A percentile compares a stretch with the other conserved stretches of the same genome.
phyloP scores from a whole-genome alignment of 2,113 vertebrate genomes.

The Tursiops truncatus region DNA sequence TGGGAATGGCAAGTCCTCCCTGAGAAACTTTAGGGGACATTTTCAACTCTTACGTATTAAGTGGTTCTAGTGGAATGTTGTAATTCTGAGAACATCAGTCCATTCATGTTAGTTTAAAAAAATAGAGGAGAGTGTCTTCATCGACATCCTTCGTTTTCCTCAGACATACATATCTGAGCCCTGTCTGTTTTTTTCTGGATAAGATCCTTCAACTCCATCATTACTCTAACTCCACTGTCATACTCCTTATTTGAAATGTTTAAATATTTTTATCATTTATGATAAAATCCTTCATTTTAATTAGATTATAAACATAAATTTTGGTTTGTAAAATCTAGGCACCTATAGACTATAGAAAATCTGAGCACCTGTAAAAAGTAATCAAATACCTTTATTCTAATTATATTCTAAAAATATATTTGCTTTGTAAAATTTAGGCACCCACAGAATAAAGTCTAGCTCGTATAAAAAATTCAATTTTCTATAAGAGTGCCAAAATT shows the following conservation, averaged over 20 bases:
- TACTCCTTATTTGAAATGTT: not conserved
- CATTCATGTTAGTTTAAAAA: not conserved
- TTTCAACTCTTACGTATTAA: not conserved
- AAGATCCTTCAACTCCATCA: not conserved
- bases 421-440: not conserved
- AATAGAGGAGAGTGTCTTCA: not conserved
- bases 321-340: not conserved
- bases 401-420: slow-evolving; percentile 23
- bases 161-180: not conserved
- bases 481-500: slow-evolving; percentile 22
- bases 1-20: not conserved
- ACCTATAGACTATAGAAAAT: not conserved
- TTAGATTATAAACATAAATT: not conserved
- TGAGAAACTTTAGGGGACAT: not conserved
- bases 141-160: not conserved
- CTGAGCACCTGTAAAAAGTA: not conserved
- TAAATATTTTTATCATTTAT: not conserved
- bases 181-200: not conserved
- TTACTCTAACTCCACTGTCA: not conserved
- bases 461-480: not conserved
- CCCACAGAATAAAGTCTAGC: not conserved
- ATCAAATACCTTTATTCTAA: not conserved
- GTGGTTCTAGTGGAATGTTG: not conserved
- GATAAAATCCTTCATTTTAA: not conserved
- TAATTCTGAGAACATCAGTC: not conserved